Percentiles rank a stretch among this genome's conserved stretches.
Conservation (phyloP, 2,888 invertebrate genomes). For the Phanerotoma sp. region DNA sequence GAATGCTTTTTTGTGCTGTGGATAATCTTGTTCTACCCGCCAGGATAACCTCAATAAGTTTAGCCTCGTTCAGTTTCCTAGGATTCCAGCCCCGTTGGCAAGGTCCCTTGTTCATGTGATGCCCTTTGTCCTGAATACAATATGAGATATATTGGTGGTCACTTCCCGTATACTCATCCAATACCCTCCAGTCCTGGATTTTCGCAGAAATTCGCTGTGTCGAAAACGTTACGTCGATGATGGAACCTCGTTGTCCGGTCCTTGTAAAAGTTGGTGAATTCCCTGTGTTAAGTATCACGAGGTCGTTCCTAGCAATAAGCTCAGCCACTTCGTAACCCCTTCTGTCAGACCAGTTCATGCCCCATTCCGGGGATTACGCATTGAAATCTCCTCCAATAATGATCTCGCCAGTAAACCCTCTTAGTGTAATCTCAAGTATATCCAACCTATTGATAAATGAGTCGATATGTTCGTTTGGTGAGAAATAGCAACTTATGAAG, state of each 20-base stretch:
- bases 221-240: conserved; percentile 12
- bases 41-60: not conserved
- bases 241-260: conserved; percentile 5
- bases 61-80: conserved; percentile 15
- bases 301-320: too few species aligned
- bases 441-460: not conserved
- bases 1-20: not conserved
- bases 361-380: too few species aligned
- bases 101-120: not conserved
- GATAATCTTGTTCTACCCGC: not conserved
- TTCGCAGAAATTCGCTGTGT: not conserved
- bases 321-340: conserved; percentile 31
- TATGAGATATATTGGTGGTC: conserved; percentile 15
- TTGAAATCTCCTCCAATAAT: too few species aligned
- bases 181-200: conserved; percentile 4
- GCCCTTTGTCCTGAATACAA: not conserved
- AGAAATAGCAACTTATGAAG: not conserved
- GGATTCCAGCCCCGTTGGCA: conserved; percentile 6
- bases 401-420: conserved; percentile 4
- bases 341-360: conserved; percentile 23
- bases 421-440: not conserved
- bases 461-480: not conserved
- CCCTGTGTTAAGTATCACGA: too few species aligned
- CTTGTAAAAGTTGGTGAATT: conserved; percentile 5
- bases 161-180: conserved; percentile 15